A percentile compares a stretch with the other conserved stretches of the same genome.
Conservation (phyloP, 2,797 vertebrate species). For the Helostoma temminkii region DNA sequence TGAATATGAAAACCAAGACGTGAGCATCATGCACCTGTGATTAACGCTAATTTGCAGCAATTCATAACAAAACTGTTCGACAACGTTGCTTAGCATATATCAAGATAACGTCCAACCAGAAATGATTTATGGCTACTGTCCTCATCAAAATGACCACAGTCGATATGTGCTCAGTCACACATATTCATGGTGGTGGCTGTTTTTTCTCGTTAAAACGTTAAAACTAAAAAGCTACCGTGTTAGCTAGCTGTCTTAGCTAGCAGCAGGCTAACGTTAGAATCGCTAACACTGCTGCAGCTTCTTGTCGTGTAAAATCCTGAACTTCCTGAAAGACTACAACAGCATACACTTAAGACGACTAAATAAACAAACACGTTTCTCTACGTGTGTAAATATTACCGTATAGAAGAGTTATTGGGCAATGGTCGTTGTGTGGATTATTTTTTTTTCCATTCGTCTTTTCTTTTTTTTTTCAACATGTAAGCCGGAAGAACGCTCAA, state of each 20-base stretch:
- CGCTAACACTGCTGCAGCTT: slow-evolving; percentile 55
- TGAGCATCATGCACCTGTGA: slow-evolving; percentile 5
- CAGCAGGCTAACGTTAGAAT: slow-evolving; percentile 67
- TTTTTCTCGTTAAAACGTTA: slow-evolving; percentile 22
- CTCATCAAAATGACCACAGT: neutral
- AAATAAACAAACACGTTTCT: neutral
- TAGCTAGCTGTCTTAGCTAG: slow-evolving; percentile 67
- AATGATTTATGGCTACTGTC: neutral
- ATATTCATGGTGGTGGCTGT: fast-evolving
- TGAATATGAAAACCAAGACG: neutral
- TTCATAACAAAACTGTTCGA: slow-evolving; percentile 34
- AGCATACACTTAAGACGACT: neutral
- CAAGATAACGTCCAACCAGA: neutral
- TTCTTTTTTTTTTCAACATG: slow-evolving; percentile 82
- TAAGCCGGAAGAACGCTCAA: slow-evolving; percentile 81
- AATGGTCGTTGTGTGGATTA: slow-evolving; percentile 72
- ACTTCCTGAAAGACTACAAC: slow-evolving; percentile 34
- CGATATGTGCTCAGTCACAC: neutral
- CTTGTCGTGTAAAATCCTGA: slow-evolving; percentile 24
- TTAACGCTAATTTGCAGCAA: slow-evolving; percentile 21
- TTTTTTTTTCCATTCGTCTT: slow-evolving; percentile 84
- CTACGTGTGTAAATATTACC: slow-evolving; percentile 59
- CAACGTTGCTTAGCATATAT: slow-evolving; percentile 17
- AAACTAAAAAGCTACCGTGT: slow-evolving; percentile 61
- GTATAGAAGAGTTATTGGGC: slow-evolving; percentile 58